Percentiles rank a stretch among this genome's conserved stretches.
These are phyloP conservation scores for Actinopyga echinites DNA, from an alignment of 53 echinoderm and acorn worm genomes.

Conservation along the genomic window DNA sequence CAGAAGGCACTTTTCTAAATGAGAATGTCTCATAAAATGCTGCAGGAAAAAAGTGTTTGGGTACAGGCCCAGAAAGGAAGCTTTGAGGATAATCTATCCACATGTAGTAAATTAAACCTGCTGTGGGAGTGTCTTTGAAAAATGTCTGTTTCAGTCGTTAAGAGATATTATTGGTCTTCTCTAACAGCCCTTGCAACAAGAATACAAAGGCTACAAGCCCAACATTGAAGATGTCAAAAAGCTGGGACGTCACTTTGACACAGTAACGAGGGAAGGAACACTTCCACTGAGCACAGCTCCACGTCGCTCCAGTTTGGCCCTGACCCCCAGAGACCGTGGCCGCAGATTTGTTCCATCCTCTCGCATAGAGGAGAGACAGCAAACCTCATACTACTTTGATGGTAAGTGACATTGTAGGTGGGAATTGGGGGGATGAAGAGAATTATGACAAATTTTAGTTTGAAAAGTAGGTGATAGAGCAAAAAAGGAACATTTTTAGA, in stretches of 20 bases:
- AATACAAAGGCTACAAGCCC: conserved; percentile 76
- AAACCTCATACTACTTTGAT: conserved; percentile 65
- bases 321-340: conserved; percentile 69
- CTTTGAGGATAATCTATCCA: too few relatives aligned
- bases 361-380: conserved; percentile 33
- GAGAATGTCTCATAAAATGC: too few relatives aligned
- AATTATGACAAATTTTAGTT: neutral
- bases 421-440: neutral
- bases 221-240: conserved; percentile 89
- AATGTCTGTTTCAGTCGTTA: neutral
- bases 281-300: conserved; percentile 68
- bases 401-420: conserved; percentile 46
- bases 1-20: too few relatives aligned
- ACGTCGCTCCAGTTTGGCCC: conserved; percentile 74
- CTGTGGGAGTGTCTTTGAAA: neutral
- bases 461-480: too few relatives aligned
- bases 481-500: too few relatives aligned
- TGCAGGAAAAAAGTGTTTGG: too few relatives aligned
- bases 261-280: conserved; percentile 65
- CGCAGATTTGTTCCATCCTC: conserved; percentile 27
- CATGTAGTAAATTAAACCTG: neutral
- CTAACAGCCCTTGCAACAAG: conserved; percentile 84
- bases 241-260: conserved; percentile 79
- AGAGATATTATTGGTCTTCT: neutral
- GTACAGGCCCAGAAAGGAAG: too few relatives aligned